A percentile compares a stretch with the other conserved stretches of the same genome.
Conservation (phyloP, 2,888 invertebrate genomes). For the Malachius bipustulatus region DNA sequence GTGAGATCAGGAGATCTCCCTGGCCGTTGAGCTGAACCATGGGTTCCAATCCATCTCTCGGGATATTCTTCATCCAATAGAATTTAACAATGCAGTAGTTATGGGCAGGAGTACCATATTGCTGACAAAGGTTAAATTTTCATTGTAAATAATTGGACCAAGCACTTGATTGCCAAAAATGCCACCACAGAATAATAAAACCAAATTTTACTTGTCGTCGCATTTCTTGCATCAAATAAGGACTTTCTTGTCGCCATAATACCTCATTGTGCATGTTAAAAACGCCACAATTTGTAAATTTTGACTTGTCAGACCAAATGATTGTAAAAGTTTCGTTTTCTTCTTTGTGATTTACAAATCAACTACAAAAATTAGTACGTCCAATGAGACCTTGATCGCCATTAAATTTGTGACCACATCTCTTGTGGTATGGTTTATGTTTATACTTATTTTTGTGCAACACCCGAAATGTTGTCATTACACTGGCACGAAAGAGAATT, state of each 20-base stretch:
- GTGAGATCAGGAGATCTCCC: neutral
- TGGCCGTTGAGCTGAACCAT: neutral
- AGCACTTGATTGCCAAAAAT: slow-evolving; percentile 1
- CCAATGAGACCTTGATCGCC: slow-evolving; percentile 2
- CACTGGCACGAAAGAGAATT: too few species aligned
- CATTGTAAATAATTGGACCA: slow-evolving; percentile 1
- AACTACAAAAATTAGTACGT: neutral
- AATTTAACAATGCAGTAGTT: neutral
- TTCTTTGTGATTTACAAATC: neutral
- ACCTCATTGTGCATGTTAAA: neutral
- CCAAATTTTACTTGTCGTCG: neutral
- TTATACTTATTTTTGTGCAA: slow-evolving; percentile 2
- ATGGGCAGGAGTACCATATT: slow-evolving; percentile 2
- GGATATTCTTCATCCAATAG: neutral
- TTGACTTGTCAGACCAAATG: neutral
- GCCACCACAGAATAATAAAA: too few species aligned
- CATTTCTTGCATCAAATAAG: slow-evolving; percentile 3
- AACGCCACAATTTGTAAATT: neutral
- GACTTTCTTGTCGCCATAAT: slow-evolving; percentile 2
- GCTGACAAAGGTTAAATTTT: neutral
- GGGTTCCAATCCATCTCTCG: neutral
- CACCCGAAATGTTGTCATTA: neutral
- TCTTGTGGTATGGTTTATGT: slow-evolving; percentile 3
- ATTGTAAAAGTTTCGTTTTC: neutral
- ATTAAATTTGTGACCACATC: neutral